Conservation (phyloP, 2,888 invertebrate species). For the Dinocampus coccinellae region DNA sequence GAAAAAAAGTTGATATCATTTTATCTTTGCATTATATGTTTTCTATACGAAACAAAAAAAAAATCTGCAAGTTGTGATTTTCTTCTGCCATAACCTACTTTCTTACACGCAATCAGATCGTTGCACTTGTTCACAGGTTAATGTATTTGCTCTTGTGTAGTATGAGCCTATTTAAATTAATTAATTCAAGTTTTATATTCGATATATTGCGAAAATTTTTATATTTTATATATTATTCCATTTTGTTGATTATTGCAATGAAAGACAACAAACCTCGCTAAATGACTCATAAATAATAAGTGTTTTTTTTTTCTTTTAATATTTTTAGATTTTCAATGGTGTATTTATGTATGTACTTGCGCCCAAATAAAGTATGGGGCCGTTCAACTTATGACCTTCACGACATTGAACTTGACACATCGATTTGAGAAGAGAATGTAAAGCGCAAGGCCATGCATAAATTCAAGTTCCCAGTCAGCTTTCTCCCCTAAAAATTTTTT, state of each 20-base stretch:
- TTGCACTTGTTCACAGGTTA: background rate
- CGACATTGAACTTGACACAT: slow-evolving; percentile 50
- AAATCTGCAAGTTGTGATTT: background rate
- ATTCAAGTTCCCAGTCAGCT: slow-evolving; percentile 13
- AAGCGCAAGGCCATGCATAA: slow-evolving; percentile 9
- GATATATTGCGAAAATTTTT: no score
- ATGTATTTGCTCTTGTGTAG: background rate
- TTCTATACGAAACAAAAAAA: background rate
- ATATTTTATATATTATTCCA: no score
- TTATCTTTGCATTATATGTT: background rate
- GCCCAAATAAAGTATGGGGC: slow-evolving; percentile 23
- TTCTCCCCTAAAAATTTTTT: background rate
- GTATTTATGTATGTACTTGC: background rate
- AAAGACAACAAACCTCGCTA: no score
- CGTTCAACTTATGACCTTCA: slow-evolving; percentile 50
- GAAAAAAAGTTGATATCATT: background rate
- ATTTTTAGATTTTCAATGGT: no score
- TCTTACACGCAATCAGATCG: background rate
- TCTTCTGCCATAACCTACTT: slow-evolving; percentile 1
- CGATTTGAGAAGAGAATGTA: slow-evolving; percentile 28
- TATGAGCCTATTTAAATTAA: no score
- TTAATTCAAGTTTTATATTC: no score
- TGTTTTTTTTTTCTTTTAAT: no score
- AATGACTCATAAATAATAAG: no score
- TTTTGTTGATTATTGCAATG: no score